Evolutionary conservation across 2,888 invertebrate genomes (phyloP), one percentile per base, ranked within the genome.

Genomic region (Meiosimyza decipiens): DNA sequence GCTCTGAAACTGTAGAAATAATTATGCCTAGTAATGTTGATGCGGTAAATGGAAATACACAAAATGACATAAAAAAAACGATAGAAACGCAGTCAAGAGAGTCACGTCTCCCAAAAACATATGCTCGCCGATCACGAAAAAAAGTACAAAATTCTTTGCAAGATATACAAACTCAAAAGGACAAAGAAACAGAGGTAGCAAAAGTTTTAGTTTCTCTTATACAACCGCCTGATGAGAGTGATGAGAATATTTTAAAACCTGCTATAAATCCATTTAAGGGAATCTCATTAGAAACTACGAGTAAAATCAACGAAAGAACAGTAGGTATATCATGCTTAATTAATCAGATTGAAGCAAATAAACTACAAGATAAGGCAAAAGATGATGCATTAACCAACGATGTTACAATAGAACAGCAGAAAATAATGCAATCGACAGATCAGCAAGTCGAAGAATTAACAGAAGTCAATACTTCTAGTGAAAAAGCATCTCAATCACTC

Each of bases 301-400:
- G n/a, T n/a, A 51, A n/a, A 63, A 11, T 2, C 11, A 47, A 51
- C 13, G 13, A 63, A 3, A 47, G 73, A 6, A 50, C 68, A 28
- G 59, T 72, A 6, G 84, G 80, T 5, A 79, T 80, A 5, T 68
- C 78, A 51, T 18, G 2, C 15, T 40, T 67, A 18, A 16, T 40
- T 6, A 55, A 47, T 16, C 40, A 22, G 15, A 65, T 51, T 51
- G 64, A 66, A n/a, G 65, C n/a, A 13, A 54, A 54, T 68, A 3
- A 50, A 62, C 40, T 51, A 33, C 7, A 51, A 40, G 33, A 69
- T 6, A 50, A 6, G 18, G 40, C 40, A 40, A 40, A 40, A 9
- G 40, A 40, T 40, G 6, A 40, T 40, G 40, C 2, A 40, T 40
- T 9, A 9, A 7, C 40, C 9, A 40, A 40, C 28, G 28, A 28